Base-by-base conservation (phyloP, 35 echinoderm and acorn worm genomes). In the Ophioderma brevispina region DNA sequence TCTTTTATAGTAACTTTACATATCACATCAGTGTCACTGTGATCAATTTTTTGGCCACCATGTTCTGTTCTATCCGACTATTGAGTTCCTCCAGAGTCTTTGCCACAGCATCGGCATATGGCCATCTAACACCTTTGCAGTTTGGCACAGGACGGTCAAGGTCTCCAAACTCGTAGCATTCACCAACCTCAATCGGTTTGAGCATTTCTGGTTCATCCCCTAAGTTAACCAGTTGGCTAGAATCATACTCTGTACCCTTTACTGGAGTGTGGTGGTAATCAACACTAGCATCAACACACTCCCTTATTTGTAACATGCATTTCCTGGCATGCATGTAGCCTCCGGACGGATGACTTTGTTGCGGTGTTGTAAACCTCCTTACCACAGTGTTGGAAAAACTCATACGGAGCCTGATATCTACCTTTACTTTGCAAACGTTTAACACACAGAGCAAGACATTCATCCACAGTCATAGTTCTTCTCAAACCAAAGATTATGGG, bases 51-150 rank as follows among this genome's bases (percentile, higher is more conserved):
- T 78, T 78, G 1, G 18, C 41, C 33, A 41, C 49, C 35, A 23
- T 34, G 17, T 82, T 36, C 1, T 39, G 25, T 14, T 32, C 38
- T n/a, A 87, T 92, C 19, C 82, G 46, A 0, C 37, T 11, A 82
- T 92, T 85, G 31, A 92, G 30, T 39, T 92, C 91, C 17, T 92
- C 78, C 1, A 92, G 55, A 0, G 78, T 92, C 39, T 87, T 92
- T 21, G 91, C 84, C 8, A 92, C 25, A 25, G 91, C 91, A 70
- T 87, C 34, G 3, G 36, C 32, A 33, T 92, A 92, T 0, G 76
- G 25, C 84, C 84, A 92, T 32, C 33, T 18, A 8, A 87, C 84
- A 32, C 77, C 91, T 55, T 87, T 87, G 40, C 80, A 75, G 79
- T 92, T 92, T 0, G 91, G 91, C 19, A 30, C 35, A 38, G 91